Evolutionary conservation across 2,888 invertebrate species (phyloP), one percentile per base, ranked within the genome.

Genomic region (Drosophila kambysellisi): DNA sequence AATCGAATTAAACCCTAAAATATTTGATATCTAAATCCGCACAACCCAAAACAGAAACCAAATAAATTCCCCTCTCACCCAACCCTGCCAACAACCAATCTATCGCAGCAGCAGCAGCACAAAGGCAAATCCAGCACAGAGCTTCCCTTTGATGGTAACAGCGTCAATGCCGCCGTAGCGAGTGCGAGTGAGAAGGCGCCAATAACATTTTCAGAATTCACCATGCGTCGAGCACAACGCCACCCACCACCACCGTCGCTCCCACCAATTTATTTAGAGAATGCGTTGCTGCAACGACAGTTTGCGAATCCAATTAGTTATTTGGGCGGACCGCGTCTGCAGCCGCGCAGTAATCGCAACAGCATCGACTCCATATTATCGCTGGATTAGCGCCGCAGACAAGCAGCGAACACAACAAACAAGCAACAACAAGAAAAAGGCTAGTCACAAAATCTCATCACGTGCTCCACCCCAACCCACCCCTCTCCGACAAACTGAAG

Each of bases 271-370:
- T 94, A 91, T 88, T 79, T 90, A 51, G 90, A 87, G 70, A 80
- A 67, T 66, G 85, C 90, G 25, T 68, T 89, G 78, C 62, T 65
- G 76, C 91, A 89, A 67, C 89, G 93, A 12, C 92, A 93, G 77
- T 96, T 95, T 91, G 94, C 93, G 71, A 96, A 96, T 93, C 96
- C 96, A 53, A 94, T 96, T 85, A 96, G 95, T 92, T 96, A 96
- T 92, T 93, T 96, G 82, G 96, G 96, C 72, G 96, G 95, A 65
- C 95, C 95, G 17, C 93, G 94, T 79, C 91, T 95, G 77, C 91
- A 92, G 74, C 88, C 94, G 52, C 93, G 92, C 82, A 86, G 85
- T 53, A 94, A 94, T 85, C 93, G 94, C 87, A 94, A 94, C 83
- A 96, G 96, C 90, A 94, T 95, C 86, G 96, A 96, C 91, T 96